phyloP scores from a whole-genome alignment of 2,113 vertebrate genomes.

The Grammomys dolichurus region DNA sequence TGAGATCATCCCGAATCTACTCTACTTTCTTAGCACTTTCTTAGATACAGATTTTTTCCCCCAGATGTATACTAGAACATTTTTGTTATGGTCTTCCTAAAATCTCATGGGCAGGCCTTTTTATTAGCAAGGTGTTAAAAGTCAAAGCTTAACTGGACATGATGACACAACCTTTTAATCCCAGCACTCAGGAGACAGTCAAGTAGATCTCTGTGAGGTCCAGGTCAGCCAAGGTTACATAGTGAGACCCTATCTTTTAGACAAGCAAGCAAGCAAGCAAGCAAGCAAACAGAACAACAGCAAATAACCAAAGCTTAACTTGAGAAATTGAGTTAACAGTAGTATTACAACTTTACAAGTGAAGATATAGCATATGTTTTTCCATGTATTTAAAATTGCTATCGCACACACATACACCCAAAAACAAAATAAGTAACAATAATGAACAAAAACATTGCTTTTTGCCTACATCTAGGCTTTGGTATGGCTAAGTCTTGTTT shows the following conservation, averaged over 20 bases:
- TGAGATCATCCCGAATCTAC: neutral
- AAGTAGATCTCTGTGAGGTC: neutral
- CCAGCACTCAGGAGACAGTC: neutral
- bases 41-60: neutral
- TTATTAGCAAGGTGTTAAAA: constrained; percentile 32
- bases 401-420: neutral
- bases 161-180: neutral
- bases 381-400: neutral
- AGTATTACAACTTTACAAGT: too few relatives aligned
- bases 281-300: too few relatives aligned
- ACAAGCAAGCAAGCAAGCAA: too few relatives aligned
- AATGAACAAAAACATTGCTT: neutral
- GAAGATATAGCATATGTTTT: neutral
- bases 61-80: neutral
- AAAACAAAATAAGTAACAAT: neutral
- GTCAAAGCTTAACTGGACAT: neutral
- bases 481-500: neutral
- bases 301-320: too few relatives aligned
- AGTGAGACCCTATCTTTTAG: neutral
- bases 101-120: neutral
- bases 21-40: constrained; percentile 40
- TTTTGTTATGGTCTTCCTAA: constrained; percentile 11
- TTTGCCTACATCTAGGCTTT: neutral
- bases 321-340: too few relatives aligned
- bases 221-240: neutral